Evolutionary conservation across 35 echinoderm and acorn worm species (phyloP).

Genomic region (Chiridota heheva): DNA sequence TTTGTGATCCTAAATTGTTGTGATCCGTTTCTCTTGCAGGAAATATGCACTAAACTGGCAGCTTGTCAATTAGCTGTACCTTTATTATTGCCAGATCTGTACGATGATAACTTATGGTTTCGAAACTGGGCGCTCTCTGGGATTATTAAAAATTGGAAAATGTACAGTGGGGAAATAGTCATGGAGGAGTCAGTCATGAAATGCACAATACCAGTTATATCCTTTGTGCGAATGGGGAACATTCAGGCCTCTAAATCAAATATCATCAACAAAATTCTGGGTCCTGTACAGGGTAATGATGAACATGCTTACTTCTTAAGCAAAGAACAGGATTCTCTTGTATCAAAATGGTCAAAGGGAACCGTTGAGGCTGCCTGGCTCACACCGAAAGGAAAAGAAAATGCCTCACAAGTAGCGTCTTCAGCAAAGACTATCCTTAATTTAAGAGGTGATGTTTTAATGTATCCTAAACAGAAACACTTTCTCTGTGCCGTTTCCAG

Average conservation of each 20-base stretch:
- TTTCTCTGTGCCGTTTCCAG: constrained; percentile 13
- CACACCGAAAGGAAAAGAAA: constrained; percentile 20
- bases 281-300: constrained; percentile 18
- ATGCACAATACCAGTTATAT: constrained; percentile 12
- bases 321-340: constrained; percentile 24
- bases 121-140: constrained; percentile 10
- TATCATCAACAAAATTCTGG: constrained; percentile 28
- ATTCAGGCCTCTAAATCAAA: constrained; percentile 25
- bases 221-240: constrained; percentile 21
- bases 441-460: constrained; percentile 29
- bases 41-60: constrained; percentile 32
- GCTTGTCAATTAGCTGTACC: constrained; percentile 42
- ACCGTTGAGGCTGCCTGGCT: constrained; percentile 35
- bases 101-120: neutral
- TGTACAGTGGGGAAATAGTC: neutral
- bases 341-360: constrained; percentile 14
- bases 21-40: constrained; percentile 28
- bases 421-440: constrained; percentile 18
- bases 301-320: constrained; percentile 27
- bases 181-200: constrained; percentile 4
- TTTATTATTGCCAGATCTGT: constrained; percentile 1
- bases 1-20: constrained; percentile 18
- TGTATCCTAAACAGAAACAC: constrained; percentile 13
- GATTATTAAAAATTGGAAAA: constrained; percentile 43
- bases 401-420: constrained; percentile 12